Conservation (phyloP, 2,113 vertebrate genomes). For the Motacilla alba region DNA sequence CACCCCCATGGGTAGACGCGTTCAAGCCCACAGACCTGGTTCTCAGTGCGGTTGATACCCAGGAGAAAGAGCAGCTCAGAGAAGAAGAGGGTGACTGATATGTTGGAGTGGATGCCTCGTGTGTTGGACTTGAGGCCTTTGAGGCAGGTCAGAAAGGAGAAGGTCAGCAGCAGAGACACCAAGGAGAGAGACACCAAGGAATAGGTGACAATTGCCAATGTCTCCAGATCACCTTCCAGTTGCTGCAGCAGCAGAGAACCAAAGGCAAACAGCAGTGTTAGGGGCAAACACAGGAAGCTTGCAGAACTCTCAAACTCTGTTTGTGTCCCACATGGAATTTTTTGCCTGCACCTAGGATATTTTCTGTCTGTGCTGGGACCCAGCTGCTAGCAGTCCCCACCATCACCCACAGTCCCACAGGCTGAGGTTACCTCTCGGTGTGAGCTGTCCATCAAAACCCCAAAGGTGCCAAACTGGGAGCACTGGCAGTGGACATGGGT, state of each 20-base stretch:
- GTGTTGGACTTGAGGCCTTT: constrained; percentile 95
- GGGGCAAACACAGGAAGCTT: neutral
- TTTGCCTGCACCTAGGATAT: neutral
- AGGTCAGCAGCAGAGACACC: constrained; percentile 86
- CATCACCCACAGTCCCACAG: neutral
- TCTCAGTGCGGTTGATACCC: constrained; percentile 92
- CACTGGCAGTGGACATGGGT: constrained; percentile 97
- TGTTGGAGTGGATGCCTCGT: constrained; percentile 92
- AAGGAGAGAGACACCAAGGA: constrained; percentile 86
- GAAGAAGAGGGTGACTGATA: constrained; percentile 86
- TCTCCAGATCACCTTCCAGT: constrained; percentile 94
- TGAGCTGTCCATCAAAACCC: constrained; percentile 96
- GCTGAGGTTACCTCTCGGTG: constrained; percentile 88
- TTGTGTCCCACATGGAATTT: neutral
- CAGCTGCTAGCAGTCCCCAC: neutral
- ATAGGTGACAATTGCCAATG: constrained; percentile 89
- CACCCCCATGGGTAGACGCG: fast-evolving
- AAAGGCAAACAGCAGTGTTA: constrained; percentile 6
- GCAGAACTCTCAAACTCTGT: neutral
- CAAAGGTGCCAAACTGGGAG: constrained; percentile 91
- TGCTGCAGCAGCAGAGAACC: constrained; percentile 72
- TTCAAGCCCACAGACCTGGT: constrained; percentile 81
- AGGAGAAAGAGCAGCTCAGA: constrained; percentile 92
- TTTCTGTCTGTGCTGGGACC: neutral
- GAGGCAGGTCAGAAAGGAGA: constrained; percentile 87